A percentile compares a stretch with the other conserved stretches of the same genome.
Conservation (phyloP, 92 coral and sea anemone genomes). For the Palythoa heliodiscus region DNA sequence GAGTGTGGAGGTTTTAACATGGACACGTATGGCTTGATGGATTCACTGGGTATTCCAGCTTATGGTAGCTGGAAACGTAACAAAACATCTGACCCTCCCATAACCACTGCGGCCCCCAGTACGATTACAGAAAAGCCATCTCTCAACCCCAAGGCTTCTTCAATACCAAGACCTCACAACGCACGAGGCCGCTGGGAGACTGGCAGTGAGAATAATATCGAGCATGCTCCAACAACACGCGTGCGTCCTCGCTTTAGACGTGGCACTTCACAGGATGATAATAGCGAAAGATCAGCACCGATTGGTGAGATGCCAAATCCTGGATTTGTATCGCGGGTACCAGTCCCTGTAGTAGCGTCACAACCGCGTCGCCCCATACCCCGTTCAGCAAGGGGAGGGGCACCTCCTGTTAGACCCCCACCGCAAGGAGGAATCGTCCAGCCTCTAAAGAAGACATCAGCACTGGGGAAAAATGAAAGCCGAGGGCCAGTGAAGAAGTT, state of each 20-base stretch:
- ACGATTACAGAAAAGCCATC: slow-evolving; percentile 60
- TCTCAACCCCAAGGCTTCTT: slow-evolving; percentile 22
- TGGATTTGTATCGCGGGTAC: slow-evolving; percentile 68
- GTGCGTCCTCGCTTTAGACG: slow-evolving; percentile 81
- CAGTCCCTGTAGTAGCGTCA: slow-evolving; percentile 86
- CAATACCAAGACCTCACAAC: slow-evolving; percentile 44
- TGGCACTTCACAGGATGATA: slow-evolving; percentile 65
- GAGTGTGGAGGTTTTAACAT: slow-evolving; percentile 99
- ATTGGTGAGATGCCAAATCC: slow-evolving; percentile 70
- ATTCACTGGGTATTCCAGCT: slow-evolving; percentile 94
- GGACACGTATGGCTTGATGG: slow-evolving; percentile 96
- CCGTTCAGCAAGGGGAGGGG: slow-evolving; percentile 63
- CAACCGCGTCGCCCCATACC: slow-evolving; percentile 89
- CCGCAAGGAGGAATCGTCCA: slow-evolving; percentile 81
- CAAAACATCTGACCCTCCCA: slow-evolving; percentile 69
- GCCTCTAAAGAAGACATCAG: slow-evolving; percentile 89
- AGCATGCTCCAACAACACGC: slow-evolving; percentile 67
- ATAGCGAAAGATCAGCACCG: slow-evolving; percentile 58
- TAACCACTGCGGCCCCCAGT: slow-evolving; percentile 64
- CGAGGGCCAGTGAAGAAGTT: slow-evolving; percentile 93
- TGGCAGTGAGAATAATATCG: slow-evolving; percentile 86
- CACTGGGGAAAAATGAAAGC: slow-evolving; percentile 74
- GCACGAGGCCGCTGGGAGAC: slow-evolving; percentile 78
- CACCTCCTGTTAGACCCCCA: slow-evolving; percentile 66
- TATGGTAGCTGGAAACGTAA: slow-evolving; percentile 86